phyloP scores from a whole-genome alignment of 2,888 invertebrate species.

The Cyrtodaria siliqua region DNA sequence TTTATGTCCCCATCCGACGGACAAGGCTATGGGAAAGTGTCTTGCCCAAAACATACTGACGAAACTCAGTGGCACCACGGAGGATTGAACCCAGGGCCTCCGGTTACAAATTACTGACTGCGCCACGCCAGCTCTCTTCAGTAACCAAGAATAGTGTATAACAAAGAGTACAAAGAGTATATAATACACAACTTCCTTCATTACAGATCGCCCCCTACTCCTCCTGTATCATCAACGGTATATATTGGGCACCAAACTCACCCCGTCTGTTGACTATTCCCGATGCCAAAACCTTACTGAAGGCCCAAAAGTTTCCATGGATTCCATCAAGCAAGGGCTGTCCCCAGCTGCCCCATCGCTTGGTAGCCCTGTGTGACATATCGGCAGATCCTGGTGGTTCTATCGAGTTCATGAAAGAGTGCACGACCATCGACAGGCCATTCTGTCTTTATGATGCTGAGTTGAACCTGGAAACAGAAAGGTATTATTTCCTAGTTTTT shows the following conservation, averaged over 20 bases:
- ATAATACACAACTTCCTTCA: too few species aligned
- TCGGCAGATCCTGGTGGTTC: slow-evolving; percentile 99
- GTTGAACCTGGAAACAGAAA: slow-evolving; percentile 97
- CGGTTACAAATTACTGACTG: too few species aligned
- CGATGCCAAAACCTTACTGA: slow-evolving; percentile 97
- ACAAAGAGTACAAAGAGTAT: too few species aligned
- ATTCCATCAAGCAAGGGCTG: slow-evolving; percentile 89
- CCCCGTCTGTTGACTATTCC: slow-evolving; percentile 98
- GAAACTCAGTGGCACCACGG: too few species aligned
- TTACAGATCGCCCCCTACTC: slow-evolving; percentile 97
- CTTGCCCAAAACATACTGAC: too few species aligned
- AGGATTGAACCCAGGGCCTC: too few species aligned
- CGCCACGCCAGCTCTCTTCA: too few species aligned
- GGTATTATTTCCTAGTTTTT: slow-evolving; percentile 87
- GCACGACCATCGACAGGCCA: slow-evolving; percentile 99
- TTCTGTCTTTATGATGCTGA: slow-evolving; percentile 99
- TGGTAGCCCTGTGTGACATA: slow-evolving; percentile 98
- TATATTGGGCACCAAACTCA: slow-evolving; percentile 99
- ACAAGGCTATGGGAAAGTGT: too few species aligned
- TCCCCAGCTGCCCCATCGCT: slow-evolving; percentile 86
- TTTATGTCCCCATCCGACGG: too few species aligned
- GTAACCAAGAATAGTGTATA: too few species aligned
- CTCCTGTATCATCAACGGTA: slow-evolving; percentile 98
- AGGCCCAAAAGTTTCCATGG: slow-evolving; percentile 96
- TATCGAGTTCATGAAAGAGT: slow-evolving; percentile 99